A percentile compares a stretch with the other conserved stretches of the same genome.
These are phyloP conservation scores for Leptobrachium ailaonicum DNA, from an alignment of 2,113 vertebrate genomes.

Conservation along the genomic window DNA sequence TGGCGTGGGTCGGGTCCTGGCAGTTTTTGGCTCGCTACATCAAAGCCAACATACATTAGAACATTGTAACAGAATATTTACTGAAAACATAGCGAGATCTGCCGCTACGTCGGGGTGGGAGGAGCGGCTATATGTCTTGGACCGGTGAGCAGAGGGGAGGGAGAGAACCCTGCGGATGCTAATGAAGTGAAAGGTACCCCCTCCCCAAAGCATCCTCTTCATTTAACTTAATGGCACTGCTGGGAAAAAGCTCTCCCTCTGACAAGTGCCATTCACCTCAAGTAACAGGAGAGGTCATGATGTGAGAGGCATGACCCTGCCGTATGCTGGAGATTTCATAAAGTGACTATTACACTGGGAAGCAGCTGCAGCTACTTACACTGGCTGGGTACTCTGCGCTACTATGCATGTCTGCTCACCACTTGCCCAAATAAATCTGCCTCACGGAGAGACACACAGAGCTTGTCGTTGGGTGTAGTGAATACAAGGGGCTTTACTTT, in stretches of 20 bases:
- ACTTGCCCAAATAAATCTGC: too few relatives aligned
- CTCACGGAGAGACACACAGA: too few relatives aligned
- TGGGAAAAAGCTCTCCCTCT: not conserved
- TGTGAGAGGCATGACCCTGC: too few relatives aligned
- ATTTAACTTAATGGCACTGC: not conserved
- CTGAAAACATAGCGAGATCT: slow-evolving; percentile 22
- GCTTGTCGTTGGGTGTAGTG: too few relatives aligned
- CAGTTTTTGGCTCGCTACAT: slow-evolving; percentile 33
- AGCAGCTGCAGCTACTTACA: not conserved
- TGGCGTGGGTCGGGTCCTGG: too few relatives aligned
- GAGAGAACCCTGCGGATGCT: not conserved
- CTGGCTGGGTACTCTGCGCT: not conserved
- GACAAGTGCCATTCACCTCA: slow-evolving; percentile 10
- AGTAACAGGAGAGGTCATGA: not conserved
- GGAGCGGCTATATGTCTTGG: slow-evolving; percentile 5
- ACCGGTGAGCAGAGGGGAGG: slow-evolving; percentile 3
- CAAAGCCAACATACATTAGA: slow-evolving; percentile 36
- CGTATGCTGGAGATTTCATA: not conserved
- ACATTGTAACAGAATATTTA: slow-evolving; percentile 44
- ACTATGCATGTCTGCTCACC: too few relatives aligned
- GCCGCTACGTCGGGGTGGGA: not conserved
- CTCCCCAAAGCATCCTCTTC: not conserved
- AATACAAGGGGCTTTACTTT: too few relatives aligned
- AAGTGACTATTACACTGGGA: not conserved
- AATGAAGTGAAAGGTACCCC: not conserved